Evolutionary conservation across 1,140 invertebrate species (phyloP).

Genomic region (Melipona quadrifasciata): DNA sequence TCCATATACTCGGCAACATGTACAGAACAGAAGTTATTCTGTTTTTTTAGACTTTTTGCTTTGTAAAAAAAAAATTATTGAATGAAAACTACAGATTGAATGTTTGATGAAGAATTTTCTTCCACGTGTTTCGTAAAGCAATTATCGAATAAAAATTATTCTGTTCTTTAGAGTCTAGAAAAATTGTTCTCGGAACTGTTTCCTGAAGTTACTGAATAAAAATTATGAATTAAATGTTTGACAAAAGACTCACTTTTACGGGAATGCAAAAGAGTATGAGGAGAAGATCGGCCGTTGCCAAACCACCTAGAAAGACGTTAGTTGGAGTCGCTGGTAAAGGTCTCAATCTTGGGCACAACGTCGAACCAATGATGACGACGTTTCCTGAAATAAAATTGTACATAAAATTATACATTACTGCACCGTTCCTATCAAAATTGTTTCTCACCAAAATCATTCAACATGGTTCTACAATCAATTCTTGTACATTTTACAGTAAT

Average conservation of each 20-base stretch:
- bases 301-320: slow-evolving; percentile 87
- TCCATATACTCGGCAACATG: too few relatives aligned
- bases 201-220: background rate
- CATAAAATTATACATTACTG: slow-evolving; percentile 10
- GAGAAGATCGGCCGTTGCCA: slow-evolving; percentile 88
- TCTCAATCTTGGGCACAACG: slow-evolving; percentile 82
- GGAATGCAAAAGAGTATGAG: slow-evolving; percentile 89
- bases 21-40: too few relatives aligned
- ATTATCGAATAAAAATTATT: too few relatives aligned
- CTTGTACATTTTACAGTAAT: too few relatives aligned
- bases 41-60: too few relatives aligned
- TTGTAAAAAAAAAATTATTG: too few relatives aligned
- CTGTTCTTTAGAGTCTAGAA: too few relatives aligned
- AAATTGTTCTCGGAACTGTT: too few relatives aligned
- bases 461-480: too few relatives aligned
- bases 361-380: slow-evolving; percentile 79
- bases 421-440: background rate
- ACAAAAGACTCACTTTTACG: slow-evolving; percentile 84
- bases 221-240: background rate
- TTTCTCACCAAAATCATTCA: slow-evolving; percentile 13
- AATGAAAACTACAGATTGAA: too few relatives aligned
- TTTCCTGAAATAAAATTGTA: slow-evolving; percentile 68
- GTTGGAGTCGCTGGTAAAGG: slow-evolving; percentile 84
- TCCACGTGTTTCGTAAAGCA: too few relatives aligned
- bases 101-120: too few relatives aligned